phyloP scores from a whole-genome alignment of 2,797 vertebrate genomes.

The Podargus strigoides region DNA sequence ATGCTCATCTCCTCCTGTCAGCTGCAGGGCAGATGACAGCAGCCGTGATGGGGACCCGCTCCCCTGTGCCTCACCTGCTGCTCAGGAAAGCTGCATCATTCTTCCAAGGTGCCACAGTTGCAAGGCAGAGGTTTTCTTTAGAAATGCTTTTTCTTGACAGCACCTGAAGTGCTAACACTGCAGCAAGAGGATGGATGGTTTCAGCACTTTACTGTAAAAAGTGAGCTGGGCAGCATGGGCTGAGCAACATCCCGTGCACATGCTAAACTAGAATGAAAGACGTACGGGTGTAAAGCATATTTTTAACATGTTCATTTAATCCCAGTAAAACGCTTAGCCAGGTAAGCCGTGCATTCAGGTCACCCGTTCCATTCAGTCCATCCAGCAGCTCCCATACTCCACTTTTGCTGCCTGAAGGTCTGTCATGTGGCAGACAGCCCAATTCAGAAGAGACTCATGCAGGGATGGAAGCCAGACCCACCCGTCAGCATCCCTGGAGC shows the following conservation, averaged over 20 bases:
- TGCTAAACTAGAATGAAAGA: neutral
- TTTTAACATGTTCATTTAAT: neutral
- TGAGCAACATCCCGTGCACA: neutral
- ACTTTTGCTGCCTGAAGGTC: neutral
- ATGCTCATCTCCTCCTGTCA: neutral
- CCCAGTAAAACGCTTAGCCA: neutral
- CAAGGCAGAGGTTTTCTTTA: neutral
- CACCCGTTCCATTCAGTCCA: neutral
- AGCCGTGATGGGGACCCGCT: rapidly evolving
- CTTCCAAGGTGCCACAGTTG: neutral
- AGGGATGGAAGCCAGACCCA: neutral
- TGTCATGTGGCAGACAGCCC: neutral
- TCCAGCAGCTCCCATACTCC: neutral
- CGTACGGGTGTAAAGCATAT: neutral
- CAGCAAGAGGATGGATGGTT: neutral
- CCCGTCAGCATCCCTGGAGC: neutral
- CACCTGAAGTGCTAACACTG: neutral
- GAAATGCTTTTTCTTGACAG: neutral
- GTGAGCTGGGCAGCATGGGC: neutral
- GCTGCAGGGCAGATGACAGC: neutral
- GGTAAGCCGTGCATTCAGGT: neutral
- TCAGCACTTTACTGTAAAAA: neutral
- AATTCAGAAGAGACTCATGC: neutral
- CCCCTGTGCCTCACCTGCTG: neutral
- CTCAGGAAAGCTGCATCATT: neutral